Evolutionary conservation across 2,888 invertebrate genomes (phyloP), one percentile per base, ranked within the genome.

Genomic region (Choreutis nemorana): DNA sequence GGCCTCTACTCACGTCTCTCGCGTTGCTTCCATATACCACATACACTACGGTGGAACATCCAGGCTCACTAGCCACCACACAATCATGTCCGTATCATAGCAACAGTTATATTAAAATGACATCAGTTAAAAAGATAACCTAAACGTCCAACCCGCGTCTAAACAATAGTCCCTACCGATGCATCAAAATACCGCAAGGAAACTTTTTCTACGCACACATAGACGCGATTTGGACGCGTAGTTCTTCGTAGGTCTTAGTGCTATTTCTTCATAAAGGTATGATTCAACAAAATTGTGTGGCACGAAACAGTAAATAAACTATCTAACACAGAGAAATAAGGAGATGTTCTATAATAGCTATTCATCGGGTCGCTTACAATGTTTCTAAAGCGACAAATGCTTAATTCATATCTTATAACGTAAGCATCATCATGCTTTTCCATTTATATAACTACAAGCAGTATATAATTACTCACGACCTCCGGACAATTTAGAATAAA

Each of bases 391-490:
- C 71, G 62, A 67, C 63, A 64, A 50, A n/a, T n/a, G n/a, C n/a
- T n/a, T n/a, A n/a, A n/a, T n/a, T n/a, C n/a, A n/a, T n/a, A n/a
- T n/a, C n/a, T n/a, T n/a, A n/a, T n/a, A n/a, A n/a, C n/a, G n/a
- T 42, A 52, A 58, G 68, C 67, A 60, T 58, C 64, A 56, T 52
- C 73, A 75, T 73, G 73, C 75, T 57, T 59, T 50, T 61, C 63
- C 62, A 72, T 61, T 56, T 55, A 66, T n/a, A n/a, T n/a, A 55
- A 68, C 73, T 75, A 75, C 68, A 75, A 75, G 75, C 75, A 52
- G 53, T 53, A 60, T 57, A 68, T 71, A 73, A 67, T 71, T 64
- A 73, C 70, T 71, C 63, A 57, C 45, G 64, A 71, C 66, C 67
- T n/a, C n/a, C 57, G 61, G 52, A 61, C 47, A 64, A 47, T 57